Base-by-base conservation (phyloP, 2,888 invertebrate genomes). In the Rhopalosiphum nymphaeae region DNA sequence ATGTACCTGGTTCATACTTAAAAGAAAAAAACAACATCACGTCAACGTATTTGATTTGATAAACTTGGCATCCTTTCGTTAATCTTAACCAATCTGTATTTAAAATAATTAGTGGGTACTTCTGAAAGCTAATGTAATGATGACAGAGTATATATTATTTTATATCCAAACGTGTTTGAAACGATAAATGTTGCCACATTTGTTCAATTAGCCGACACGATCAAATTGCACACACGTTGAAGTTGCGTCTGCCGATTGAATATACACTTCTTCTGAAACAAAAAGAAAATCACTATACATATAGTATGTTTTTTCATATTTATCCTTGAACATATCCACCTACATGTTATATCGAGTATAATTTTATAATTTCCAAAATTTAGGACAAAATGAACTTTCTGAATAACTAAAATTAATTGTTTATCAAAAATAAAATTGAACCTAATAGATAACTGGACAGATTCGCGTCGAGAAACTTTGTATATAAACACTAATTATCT, bases 51-150 rank as follows among this genome's bases (percentile, higher is more conserved):
- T 89, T 56, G 42, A 53, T 42, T 56, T 56, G 89, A 36, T 42
- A 89, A 89, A 56, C 56, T 56, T 25, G 56, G 36, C 13, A 56
- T 89, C 42, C 26, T 89, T 89, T 89, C 56, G 89, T 56, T 89
- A 56, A 88, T 88, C 56, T 42, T 89, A 42, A 78, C 78, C 78
- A 7, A 78, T 36, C 36, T 78, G 26, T 42, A 11, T 89, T 89
- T 89, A 89, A 56, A 89, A 56, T 56, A 89, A 89, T 89, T 26
- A 56, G 56, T 56, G 36, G 78, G 78, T 78, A 78, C 56, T 89
- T 26, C 42, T 42, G 56, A 42, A 42, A 56, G 42, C 26, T 42
- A 53, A 56, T 56, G 25, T 29, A n/a, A 56, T 89, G 53, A 89
- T 56, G 56, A 89, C 42, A 25, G n/a, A 16, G 25, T 88, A 53